phyloP scores from a whole-genome alignment of 2,888 invertebrate genomes.

The Tortrix viridana region DNA sequence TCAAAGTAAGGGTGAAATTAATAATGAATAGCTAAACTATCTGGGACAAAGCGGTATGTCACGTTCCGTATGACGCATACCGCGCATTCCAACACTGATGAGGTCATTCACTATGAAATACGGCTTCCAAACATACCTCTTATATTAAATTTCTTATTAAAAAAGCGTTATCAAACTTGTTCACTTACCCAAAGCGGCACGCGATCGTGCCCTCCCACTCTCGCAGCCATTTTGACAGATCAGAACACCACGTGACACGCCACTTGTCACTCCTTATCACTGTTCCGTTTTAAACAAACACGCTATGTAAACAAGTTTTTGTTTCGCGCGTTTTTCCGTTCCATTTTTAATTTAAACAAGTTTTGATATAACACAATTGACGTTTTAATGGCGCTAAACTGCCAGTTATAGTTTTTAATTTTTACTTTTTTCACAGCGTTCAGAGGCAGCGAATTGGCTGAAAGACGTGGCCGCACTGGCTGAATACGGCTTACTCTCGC shows the following conservation, averaged over 20 bases:
- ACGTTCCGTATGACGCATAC: constrained; percentile 64
- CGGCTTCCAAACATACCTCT: constrained; percentile 46
- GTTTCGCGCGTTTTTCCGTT: constrained; percentile 43
- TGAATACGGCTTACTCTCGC: constrained; percentile 72
- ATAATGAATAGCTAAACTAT: constrained; percentile 43
- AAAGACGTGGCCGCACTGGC: constrained; percentile 81
- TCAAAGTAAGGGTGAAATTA: constrained; percentile 19
- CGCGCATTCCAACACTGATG: constrained; percentile 60
- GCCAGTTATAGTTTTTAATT: constrained; percentile 28
- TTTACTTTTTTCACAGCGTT: constrained; percentile 47
- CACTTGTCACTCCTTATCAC: constrained; percentile 51
- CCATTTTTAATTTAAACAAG: constrained; percentile 28
- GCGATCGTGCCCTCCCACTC: constrained; percentile 52
- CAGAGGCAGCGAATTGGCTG: constrained; percentile 76
- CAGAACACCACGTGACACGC: constrained; percentile 65
- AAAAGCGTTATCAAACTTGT: constrained; percentile 43
- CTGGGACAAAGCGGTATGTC: constrained; percentile 56
- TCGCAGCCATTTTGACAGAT: constrained; percentile 75
- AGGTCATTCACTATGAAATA: constrained; percentile 57
- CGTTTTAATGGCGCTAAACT: neutral
- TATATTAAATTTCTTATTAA: constrained; percentile 54
- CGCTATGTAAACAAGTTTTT: constrained; percentile 36
- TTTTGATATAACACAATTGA: too few species aligned
- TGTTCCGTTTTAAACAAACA: constrained; percentile 35
- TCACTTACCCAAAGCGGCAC: constrained; percentile 57